These are phyloP conservation scores for Dione vanillae DNA, from an alignment of 2,888 invertebrate genomes.

Conservation along the genomic window DNA sequence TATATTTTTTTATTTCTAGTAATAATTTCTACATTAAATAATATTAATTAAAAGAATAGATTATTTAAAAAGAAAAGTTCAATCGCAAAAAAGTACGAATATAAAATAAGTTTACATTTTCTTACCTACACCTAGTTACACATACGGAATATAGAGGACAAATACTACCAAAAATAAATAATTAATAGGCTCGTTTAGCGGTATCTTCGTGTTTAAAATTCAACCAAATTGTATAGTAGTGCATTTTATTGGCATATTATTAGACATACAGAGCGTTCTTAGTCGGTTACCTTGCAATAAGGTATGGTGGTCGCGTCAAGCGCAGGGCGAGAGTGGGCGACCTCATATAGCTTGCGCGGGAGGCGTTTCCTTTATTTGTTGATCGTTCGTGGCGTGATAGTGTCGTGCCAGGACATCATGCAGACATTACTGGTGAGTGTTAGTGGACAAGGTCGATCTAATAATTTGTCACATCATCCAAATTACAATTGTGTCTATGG, in stretches of 20 bases:
- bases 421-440: constrained; percentile 77
- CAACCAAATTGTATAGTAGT: constrained; percentile 69
- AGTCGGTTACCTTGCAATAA: constrained; percentile 80
- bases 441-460: constrained; percentile 57
- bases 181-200: constrained; percentile 76
- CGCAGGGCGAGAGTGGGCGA: constrained; percentile 81
- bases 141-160: constrained; percentile 36
- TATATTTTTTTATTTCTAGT: too few relatives aligned
- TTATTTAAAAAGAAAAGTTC: too few relatives aligned
- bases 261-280: constrained; percentile 59
- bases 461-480: constrained; percentile 51
- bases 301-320: constrained; percentile 78
- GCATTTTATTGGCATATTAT: constrained; percentile 57
- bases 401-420: constrained; percentile 80
- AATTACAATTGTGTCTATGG: constrained; percentile 10
- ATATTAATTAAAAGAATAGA: too few relatives aligned
- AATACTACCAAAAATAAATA: constrained; percentile 54
- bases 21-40: too few relatives aligned
- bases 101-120: neutral
- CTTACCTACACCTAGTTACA: neutral
- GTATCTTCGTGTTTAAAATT: constrained; percentile 68
- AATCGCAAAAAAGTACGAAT: neutral
- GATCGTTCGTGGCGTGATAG: constrained; percentile 74
- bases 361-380: constrained; percentile 81
- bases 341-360: constrained; percentile 81